Evolutionary conservation across 2,888 invertebrate species (phyloP), one percentile per base, ranked within the genome.

Genomic region (Monopis laevigella): DNA sequence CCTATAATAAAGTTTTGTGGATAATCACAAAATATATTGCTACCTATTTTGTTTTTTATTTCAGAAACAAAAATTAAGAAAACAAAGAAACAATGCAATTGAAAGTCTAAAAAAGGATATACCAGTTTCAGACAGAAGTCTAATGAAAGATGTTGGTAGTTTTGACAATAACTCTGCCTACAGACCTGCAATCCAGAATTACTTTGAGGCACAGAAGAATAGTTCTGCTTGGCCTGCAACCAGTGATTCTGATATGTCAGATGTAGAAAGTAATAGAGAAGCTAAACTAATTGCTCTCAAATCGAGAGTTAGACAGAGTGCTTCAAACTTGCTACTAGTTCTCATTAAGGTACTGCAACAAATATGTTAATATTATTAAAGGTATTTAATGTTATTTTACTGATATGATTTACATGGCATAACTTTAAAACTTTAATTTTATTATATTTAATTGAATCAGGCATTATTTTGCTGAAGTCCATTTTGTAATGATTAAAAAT

Each of bases 191-290:
- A 71, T 65, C 42, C 52, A 55, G 14, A 66, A 69, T 42, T 77
- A 64, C 43, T 56, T 75, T 28, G 75, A 74, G 42, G 59, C 66
- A 1, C 61, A 58, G 39, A 69, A 62, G 19, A 42, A 17, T 2
- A 35, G 43, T 40, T 61, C 61, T 16, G 53, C 51, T 32, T 73
- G 68, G 69, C 52, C 72, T 0, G 55, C 81, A 51, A 86, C 86
- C 0, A 88, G 87, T 51, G 88, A 89, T 53, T 88, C 88, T 0
- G 88, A 88, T 56, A 81, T 84, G 62, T 87, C 87, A 0, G 88
- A 88, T 59, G 66, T 82, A 0, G 88, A 88, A 55, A 75, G 65
- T 41, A 78, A 71, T 13, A 69, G 73, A 34, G 82, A 82, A 45
- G 74, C 74, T n/a, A 80, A 75, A 51, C 50, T 80, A 19, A 59